phyloP scores from a whole-genome alignment of 2,888 invertebrate species.

The Chloroclysta siterata region DNA sequence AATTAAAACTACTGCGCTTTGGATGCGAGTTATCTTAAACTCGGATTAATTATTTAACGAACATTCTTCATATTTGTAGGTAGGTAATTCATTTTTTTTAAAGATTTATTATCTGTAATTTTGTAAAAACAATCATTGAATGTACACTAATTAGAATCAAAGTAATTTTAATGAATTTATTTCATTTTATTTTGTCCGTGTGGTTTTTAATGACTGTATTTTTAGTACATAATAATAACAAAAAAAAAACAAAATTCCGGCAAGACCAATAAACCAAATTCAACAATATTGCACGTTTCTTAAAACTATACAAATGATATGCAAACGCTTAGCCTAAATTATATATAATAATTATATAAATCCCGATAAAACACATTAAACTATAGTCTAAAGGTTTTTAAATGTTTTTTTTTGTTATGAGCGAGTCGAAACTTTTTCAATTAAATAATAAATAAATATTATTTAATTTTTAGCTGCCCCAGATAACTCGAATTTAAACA shows the following conservation, averaged over 20 bases:
- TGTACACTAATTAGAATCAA: too few species aligned
- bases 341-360: slow-evolving; percentile 6
- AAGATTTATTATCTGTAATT: too few species aligned
- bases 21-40: slow-evolving; percentile 28
- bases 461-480: slow-evolving; percentile 4
- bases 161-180: background rate
- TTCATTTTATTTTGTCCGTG: background rate
- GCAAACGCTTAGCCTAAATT: slow-evolving; percentile 56
- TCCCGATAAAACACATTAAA: background rate
- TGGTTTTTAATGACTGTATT: too few species aligned
- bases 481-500: background rate
- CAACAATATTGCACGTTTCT: slow-evolving; percentile 69
- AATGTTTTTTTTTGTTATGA: slow-evolving; percentile 12
- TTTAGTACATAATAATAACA: slow-evolving; percentile 29
- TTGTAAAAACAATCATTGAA: too few species aligned
- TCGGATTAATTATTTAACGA: slow-evolving; percentile 1
- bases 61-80: background rate
- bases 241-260: slow-evolving; percentile 57
- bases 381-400: background rate
- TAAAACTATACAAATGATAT: slow-evolving; percentile 68
- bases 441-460: background rate
- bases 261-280: slow-evolving; percentile 60
- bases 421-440: slow-evolving; percentile 4
- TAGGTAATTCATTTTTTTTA: too few species aligned
- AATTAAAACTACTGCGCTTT: slow-evolving; percentile 37